Conservation (phyloP, 2,797 vertebrate species). For the Capromys pilorides region DNA sequence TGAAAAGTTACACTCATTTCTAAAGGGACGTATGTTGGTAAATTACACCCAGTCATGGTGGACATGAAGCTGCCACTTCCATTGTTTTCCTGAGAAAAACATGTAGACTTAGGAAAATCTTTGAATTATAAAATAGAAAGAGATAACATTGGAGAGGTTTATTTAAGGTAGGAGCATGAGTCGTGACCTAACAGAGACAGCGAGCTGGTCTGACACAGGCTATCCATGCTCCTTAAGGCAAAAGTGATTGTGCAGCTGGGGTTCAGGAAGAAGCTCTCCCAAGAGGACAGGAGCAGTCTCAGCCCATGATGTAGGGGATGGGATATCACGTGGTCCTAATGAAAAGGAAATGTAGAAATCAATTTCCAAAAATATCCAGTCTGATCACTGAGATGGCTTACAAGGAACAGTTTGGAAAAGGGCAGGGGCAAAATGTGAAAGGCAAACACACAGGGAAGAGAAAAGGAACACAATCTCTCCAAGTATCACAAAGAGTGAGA, state of each 20-base stretch:
- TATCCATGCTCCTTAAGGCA: neutral
- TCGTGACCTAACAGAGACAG: neutral
- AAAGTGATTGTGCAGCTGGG: fast-evolving
- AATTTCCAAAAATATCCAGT: neutral
- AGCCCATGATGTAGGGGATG: fast-evolving
- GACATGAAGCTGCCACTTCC: fast-evolving
- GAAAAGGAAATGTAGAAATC: neutral
- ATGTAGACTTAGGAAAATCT: neutral
- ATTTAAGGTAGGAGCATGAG: neutral
- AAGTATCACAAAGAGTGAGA: no score
- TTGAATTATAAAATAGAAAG: neutral
- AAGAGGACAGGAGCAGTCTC: fast-evolving
- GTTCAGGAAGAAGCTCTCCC: fast-evolving
- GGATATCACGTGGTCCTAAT: fast-evolving
- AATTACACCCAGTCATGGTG: fast-evolving
- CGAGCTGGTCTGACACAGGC: neutral
- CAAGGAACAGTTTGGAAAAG: neutral
- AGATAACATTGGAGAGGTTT: no score
- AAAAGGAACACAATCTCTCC: neutral
- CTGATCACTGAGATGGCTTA: neutral
- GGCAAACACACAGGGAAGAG: no score
- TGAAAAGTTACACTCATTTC: neutral
- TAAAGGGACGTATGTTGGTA: fast-evolving
- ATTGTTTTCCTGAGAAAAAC: neutral
- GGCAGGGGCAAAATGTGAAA: neutral